These are phyloP conservation scores for Paramormyrops kingsleyae DNA, from an alignment of 2,113 vertebrate genomes.

Conservation along the genomic window DNA sequence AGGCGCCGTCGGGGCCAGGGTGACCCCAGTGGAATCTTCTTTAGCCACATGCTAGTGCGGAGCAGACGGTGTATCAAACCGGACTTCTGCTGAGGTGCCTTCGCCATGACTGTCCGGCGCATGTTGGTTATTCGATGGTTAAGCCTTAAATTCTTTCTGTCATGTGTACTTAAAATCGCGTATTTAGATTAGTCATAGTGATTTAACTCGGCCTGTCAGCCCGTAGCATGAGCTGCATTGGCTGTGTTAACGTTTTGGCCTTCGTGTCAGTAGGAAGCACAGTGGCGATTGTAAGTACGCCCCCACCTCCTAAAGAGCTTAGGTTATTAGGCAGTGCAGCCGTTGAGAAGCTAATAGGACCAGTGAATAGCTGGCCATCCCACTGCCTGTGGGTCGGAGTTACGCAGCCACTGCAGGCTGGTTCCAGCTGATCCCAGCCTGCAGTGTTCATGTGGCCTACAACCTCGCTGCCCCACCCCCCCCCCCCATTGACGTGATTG, in stretches of 20 bases:
- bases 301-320: background rate
- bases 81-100: background rate
- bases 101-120: background rate
- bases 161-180: background rate
- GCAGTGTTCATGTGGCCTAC: background rate
- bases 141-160: background rate
- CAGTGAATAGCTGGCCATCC: background rate
- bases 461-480: background rate
- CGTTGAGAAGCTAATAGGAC: background rate
- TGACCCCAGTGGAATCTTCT: background rate
- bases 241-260: background rate
- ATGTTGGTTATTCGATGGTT: background rate
- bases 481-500: background rate
- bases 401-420: background rate
- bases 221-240: background rate
- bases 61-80: background rate
- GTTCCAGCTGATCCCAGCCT: background rate
- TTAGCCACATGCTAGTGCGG: background rate
- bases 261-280: background rate
- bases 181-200: background rate
- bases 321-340: background rate
- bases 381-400: background rate
- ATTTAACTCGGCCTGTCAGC: background rate
- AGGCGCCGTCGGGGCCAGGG: background rate
- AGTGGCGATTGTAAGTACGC: background rate